A percentile compares a stretch with the other conserved stretches of the same genome.
These are phyloP conservation scores for Ceratina japonica DNA, from an alignment of 1,140 invertebrate species.

Conservation along the genomic window DNA sequence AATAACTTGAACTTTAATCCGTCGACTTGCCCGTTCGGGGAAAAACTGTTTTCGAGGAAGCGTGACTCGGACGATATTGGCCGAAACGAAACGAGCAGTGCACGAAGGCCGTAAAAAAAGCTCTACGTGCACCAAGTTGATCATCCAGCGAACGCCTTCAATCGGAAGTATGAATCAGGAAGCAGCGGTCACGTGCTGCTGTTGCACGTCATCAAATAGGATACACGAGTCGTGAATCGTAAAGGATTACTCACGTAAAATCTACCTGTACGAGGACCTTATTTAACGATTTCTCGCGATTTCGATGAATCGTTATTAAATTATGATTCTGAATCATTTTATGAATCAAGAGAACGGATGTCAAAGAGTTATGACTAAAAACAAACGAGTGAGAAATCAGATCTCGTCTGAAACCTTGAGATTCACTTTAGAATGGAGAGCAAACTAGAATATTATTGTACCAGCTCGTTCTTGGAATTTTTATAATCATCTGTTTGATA, in stretches of 20 bases:
- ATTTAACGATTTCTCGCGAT: not conserved
- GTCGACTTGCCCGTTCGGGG: not conserved
- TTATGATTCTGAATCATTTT: not conserved
- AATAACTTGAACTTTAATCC: not conserved
- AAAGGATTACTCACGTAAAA: slow-evolving; percentile 42
- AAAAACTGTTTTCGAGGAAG: not conserved
- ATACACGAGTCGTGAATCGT: slow-evolving; percentile 40
- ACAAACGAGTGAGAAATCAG: too few species aligned
- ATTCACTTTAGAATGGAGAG: slow-evolving; percentile 50
- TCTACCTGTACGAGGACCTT: not conserved
- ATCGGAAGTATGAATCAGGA: slow-evolving; percentile 49
- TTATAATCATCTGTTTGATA: slow-evolving; percentile 74
- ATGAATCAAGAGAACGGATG: not conserved
- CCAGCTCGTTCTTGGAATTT: slow-evolving; percentile 61
- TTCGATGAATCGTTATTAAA: not conserved
- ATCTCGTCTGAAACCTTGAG: not conserved
- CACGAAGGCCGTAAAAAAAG: slow-evolving; percentile 5
- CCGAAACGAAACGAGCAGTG: not conserved
- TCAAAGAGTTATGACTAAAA: not conserved
- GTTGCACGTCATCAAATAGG: slow-evolving; percentile 40
- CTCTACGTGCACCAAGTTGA: not conserved
- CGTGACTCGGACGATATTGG: not conserved
- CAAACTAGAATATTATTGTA: slow-evolving; percentile 48
- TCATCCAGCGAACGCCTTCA: not conserved
- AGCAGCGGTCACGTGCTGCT: slow-evolving; percentile 40